Evolutionary conservation across 1,140 invertebrate species (phyloP).

Genomic region (Ceratosolen solmsi): DNA sequence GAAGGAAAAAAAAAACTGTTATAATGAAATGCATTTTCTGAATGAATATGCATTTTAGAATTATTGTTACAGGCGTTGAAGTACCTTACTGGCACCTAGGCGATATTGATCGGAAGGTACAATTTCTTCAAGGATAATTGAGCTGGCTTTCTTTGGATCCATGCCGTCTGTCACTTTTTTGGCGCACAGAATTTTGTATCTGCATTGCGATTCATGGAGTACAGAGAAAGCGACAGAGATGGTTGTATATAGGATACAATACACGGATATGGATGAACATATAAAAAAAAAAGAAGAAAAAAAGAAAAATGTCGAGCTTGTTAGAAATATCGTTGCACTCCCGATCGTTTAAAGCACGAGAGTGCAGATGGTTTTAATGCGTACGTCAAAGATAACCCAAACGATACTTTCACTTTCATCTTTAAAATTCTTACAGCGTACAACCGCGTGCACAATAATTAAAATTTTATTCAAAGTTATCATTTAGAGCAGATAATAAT

Average conservation of each 20-base stretch:
- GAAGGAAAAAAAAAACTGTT: no score
- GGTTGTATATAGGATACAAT: conserved; percentile 36
- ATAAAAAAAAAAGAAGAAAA: conserved; percentile 65
- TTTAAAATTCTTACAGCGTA: no score
- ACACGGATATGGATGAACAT: conserved; percentile 48
- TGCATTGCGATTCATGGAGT: conserved; percentile 72
- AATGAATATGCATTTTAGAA: neutral
- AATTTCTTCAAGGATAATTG: conserved; percentile 89
- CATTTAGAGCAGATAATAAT: no score
- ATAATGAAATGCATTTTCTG: neutral
- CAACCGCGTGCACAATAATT: no score
- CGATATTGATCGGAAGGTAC: conserved; percentile 94
- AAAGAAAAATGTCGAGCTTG: conserved; percentile 51
- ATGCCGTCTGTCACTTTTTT: conserved; percentile 82
- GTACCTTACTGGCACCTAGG: conserved; percentile 96
- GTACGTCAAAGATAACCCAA: neutral
- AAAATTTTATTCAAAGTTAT: no score
- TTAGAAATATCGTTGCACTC: conserved; percentile 56
- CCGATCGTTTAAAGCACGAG: conserved; percentile 51
- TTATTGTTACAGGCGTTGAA: conserved; percentile 23
- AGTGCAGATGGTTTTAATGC: conserved; percentile 9
- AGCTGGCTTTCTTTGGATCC: conserved; percentile 87
- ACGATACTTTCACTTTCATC: no score
- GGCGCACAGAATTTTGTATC: conserved; percentile 95
- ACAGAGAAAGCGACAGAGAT: conserved; percentile 43